phyloP scores from a whole-genome alignment of 2,888 invertebrate species.

The Drosophila eohydei region DNA sequence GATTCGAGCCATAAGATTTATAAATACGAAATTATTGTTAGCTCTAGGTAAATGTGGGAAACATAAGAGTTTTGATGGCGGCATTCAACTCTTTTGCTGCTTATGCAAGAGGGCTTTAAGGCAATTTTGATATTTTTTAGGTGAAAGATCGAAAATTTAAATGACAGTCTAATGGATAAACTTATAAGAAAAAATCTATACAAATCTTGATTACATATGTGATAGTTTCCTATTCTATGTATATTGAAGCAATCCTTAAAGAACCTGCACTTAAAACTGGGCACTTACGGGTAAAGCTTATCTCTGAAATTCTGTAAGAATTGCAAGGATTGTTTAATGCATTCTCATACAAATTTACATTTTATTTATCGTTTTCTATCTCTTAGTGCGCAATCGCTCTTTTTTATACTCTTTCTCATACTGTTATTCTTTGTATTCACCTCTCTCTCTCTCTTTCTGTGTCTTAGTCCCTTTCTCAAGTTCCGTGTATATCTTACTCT shows the following conservation, averaged over 20 bases:
- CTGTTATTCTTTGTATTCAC: neutral
- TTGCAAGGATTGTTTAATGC: no score
- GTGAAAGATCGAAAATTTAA: neutral
- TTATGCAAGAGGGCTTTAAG: neutral
- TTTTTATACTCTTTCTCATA: neutral
- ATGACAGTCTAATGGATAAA: no score
- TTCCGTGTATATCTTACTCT: no score
- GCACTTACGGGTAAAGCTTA: no score
- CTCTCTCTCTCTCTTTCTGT: neutral
- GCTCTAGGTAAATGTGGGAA: neutral
- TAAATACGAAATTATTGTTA: neutral
- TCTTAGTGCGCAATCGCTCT: neutral
- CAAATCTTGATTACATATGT: neutral
- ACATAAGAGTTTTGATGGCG: neutral
- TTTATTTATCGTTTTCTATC: neutral
- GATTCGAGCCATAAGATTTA: neutral
- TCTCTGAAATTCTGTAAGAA: no score
- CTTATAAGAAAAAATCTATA: no score
- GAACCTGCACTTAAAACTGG: neutral
- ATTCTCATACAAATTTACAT: neutral
- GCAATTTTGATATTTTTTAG: neutral
- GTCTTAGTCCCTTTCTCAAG: no score
- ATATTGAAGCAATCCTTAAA: neutral
- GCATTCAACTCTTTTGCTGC: neutral
- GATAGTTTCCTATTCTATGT: neutral